Percentiles rank a stretch among this genome's conserved stretches.
Conservation (phyloP, 2,797 vertebrate species). For the Serranus cabrilla region DNA sequence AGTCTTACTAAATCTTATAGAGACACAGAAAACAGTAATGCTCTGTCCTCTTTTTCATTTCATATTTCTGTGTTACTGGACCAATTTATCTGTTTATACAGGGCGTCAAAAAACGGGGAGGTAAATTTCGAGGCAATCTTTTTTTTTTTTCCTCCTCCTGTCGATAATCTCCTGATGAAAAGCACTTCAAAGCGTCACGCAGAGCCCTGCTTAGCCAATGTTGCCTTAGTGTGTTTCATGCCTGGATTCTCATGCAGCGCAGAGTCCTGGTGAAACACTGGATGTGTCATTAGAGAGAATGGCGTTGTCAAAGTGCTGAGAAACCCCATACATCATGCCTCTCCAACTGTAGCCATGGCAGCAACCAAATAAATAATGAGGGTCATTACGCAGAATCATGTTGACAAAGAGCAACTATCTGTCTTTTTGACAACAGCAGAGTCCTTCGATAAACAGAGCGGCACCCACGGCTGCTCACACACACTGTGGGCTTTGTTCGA, state of each 20-base stretch:
- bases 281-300: slow-evolving; percentile 64
- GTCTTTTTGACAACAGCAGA: slow-evolving; percentile 76
- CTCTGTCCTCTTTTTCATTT: slow-evolving; percentile 37
- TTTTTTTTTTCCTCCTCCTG: slow-evolving; percentile 37
- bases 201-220: slow-evolving; percentile 53
- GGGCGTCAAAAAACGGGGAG: slow-evolving; percentile 35
- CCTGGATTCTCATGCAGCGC: slow-evolving; percentile 56
- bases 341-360: slow-evolving; percentile 73
- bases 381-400: slow-evolving; percentile 59
- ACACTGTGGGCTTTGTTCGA: slow-evolving; percentile 61
- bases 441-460: slow-evolving; percentile 70
- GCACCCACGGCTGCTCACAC: slow-evolving; percentile 49
- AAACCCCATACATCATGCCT: slow-evolving; percentile 52
- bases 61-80: slow-evolving; percentile 29
- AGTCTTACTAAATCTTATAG: neutral
- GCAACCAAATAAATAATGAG: slow-evolving; percentile 79
- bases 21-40: slow-evolving; percentile 9
- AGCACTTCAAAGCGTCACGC: slow-evolving; percentile 70
- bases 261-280: slow-evolving; percentile 39
- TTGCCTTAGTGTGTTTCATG: slow-evolving; percentile 64
- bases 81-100: slow-evolving; percentile 33
- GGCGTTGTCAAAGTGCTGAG: slow-evolving; percentile 41
- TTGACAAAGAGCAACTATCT: slow-evolving; percentile 69
- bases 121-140: slow-evolving; percentile 37
- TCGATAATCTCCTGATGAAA: slow-evolving; percentile 71